Base-by-base conservation (phyloP, 2,113 vertebrate genomes). In the Tragelaphus imberbis region DNA sequence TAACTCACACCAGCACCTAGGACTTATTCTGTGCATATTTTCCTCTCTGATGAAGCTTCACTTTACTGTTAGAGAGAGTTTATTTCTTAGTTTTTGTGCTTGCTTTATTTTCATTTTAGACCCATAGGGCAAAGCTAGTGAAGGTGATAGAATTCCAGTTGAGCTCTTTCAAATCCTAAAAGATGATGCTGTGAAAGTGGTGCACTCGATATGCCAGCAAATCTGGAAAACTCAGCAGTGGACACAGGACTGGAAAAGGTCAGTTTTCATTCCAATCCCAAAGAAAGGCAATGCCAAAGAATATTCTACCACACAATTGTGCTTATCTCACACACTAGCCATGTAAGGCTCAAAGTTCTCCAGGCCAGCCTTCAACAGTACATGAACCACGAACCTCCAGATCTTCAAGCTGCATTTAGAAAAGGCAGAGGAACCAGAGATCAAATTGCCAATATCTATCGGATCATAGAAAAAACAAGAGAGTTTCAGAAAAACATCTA, bases 61-160 rank as follows among this genome's bases (percentile, higher is more conserved):
- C 33, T 58, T 65, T 55, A 27, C 65, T 96, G 49, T 53, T 81
- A 79, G 14, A 88, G 71, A 61, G 10, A n/a, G 21, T 55, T 86
- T 55, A 56, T 79, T 92, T 89, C 12, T 53, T 81, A 56, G 28
- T 65, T 86, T 71, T 75, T 53, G 19, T 53, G n/a, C 25, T 82
- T 56, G 8, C 9, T 96, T 93, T 77, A n/a, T 92, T 91, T 93
- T 96, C 49, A 90, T 61, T 88, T 49, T 40, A 90, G 58, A 61
- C 4, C 16, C 8, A 0, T 11, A 49, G 6, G 30, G 17, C n/a
- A 71, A 71, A 36, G 65, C n/a, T 21, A 21, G n/a, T 71, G n/a
- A 0, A 36, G n/a, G 17, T 71, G n/a, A 36, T 71, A 0, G 65
- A 71, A 71, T 71, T 71, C n/a, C 65, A 36, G 17, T 21, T 6